Conservation (phyloP, 2,797 vertebrate species). For the Antennarius maculatus region DNA sequence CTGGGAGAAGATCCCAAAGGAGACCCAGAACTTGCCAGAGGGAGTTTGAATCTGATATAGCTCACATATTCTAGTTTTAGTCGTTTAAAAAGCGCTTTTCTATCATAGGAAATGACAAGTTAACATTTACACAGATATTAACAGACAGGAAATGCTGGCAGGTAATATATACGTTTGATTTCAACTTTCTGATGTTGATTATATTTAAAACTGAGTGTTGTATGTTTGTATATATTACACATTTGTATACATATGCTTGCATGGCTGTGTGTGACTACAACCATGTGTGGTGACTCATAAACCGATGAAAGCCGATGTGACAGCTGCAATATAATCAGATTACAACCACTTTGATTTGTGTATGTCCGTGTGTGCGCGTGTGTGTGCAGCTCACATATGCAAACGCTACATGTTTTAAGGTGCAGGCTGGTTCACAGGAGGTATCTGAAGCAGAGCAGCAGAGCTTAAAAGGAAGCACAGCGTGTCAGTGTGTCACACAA, state of each 20-base stretch:
- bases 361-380: slow-evolving; percentile 34
- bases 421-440: slow-evolving; percentile 60
- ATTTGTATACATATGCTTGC: slow-evolving; percentile 24
- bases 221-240: slow-evolving; percentile 1
- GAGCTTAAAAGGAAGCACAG: slow-evolving; percentile 58
- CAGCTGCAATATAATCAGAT: slow-evolving; percentile 83
- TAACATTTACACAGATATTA: too few relatives aligned
- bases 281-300: slow-evolving; percentile 61
- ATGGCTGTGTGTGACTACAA: slow-evolving; percentile 23
- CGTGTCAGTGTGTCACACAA: slow-evolving; percentile 72
- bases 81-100: too few relatives aligned
- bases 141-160: too few relatives aligned
- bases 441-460: slow-evolving; percentile 56
- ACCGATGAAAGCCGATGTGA: slow-evolving; percentile 70
- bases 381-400: slow-evolving; percentile 13
- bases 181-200: too few relatives aligned
- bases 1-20: too few relatives aligned
- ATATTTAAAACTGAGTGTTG: too few relatives aligned
- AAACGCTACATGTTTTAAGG: slow-evolving; percentile 29
- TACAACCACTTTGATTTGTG: slow-evolving; percentile 73
- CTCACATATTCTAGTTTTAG: too few relatives aligned
- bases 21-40: too few relatives aligned
- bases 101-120: too few relatives aligned
- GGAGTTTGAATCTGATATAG: too few relatives aligned
- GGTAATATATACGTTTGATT: too few relatives aligned